These are phyloP conservation scores for Pavo muticus DNA, from an alignment of 2,113 vertebrate species.

Conservation along the genomic window DNA sequence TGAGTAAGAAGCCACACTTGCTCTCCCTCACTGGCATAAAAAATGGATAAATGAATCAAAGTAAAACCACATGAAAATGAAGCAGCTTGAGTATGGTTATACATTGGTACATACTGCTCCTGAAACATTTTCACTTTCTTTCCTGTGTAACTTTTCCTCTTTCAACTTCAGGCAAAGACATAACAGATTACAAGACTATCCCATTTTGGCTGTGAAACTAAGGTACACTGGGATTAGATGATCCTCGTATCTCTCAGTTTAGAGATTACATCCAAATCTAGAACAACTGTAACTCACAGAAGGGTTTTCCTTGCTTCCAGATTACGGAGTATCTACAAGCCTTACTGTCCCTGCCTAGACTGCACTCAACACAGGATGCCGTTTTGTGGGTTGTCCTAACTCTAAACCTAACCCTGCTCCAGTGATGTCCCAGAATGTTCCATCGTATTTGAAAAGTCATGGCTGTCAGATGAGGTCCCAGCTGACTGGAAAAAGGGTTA, in stretches of 20 bases:
- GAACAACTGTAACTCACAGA: not conserved
- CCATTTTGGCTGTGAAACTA: not conserved
- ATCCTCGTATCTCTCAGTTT: fast-evolving
- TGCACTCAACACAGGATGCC: not conserved
- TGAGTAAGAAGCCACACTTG: conserved; percentile 25
- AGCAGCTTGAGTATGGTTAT: conserved; percentile 42
- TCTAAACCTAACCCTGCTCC: too few relatives aligned
- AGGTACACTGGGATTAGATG: not conserved
- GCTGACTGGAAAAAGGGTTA: too few relatives aligned
- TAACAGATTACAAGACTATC: not conserved
- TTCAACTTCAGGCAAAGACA: not conserved
- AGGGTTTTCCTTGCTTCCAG: fast-evolving
- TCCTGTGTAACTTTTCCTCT: not conserved
- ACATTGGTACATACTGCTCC: not conserved
- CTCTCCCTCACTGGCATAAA: conserved; percentile 41
- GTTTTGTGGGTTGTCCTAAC: not conserved
- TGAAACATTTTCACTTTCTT: not conserved
- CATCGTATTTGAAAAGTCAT: too few relatives aligned
- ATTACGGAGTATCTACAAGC: not conserved
- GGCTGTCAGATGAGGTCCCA: too few relatives aligned
- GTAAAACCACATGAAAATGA: conserved; percentile 66
- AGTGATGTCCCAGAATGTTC: not conserved
- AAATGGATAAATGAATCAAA: conserved; percentile 61
- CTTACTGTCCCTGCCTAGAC: not conserved
- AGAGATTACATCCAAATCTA: not conserved